Evolutionary conservation across 2,888 invertebrate species (phyloP).

Genomic region (Pecten maximus): DNA sequence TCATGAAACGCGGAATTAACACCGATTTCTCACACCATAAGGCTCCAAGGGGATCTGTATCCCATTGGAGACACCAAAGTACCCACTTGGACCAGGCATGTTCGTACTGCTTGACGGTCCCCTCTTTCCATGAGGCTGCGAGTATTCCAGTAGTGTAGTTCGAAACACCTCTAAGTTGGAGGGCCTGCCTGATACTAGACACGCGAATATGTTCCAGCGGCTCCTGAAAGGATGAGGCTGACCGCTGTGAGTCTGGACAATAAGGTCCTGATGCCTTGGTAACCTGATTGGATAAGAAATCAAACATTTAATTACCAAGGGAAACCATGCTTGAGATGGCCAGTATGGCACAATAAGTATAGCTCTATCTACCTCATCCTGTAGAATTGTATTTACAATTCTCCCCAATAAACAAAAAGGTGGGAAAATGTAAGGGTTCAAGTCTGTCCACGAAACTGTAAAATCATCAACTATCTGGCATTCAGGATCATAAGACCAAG

Average conservation of each 20-base stretch:
- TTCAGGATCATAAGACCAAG: conserved; percentile 52
- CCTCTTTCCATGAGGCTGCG: conserved; percentile 1
- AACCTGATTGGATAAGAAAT: conserved; percentile 55
- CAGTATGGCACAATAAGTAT: conserved; percentile 53
- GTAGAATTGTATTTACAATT: conserved; percentile 46
- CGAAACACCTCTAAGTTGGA: conserved; percentile 24
- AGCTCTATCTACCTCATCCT: conserved; percentile 47
- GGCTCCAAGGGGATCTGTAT: conserved; percentile 45
- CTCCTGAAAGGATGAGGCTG: conserved; percentile 46
- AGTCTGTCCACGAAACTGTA: conserved; percentile 50
- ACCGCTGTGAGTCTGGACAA: conserved; percentile 49
- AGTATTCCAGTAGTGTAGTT: background rate
- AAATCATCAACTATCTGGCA: conserved; percentile 49
- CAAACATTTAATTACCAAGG: conserved; percentile 48
- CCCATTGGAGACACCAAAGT: conserved; percentile 52
- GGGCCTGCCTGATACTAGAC: conserved; percentile 50
- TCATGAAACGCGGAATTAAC: conserved; percentile 51
- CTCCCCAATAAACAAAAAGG: conserved; percentile 49
- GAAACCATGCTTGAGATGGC: conserved; percentile 56
- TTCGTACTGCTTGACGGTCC: conserved; percentile 46
- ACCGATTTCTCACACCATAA: conserved; percentile 45
- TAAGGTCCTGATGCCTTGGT: conserved; percentile 51
- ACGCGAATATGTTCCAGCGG: background rate
- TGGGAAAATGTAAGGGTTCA: conserved; percentile 55
- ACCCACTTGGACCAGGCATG: conserved; percentile 53